These are phyloP conservation scores for Microtus pennsylvanicus DNA, from an alignment of 2,113 vertebrate genomes.

Conservation along the genomic window DNA sequence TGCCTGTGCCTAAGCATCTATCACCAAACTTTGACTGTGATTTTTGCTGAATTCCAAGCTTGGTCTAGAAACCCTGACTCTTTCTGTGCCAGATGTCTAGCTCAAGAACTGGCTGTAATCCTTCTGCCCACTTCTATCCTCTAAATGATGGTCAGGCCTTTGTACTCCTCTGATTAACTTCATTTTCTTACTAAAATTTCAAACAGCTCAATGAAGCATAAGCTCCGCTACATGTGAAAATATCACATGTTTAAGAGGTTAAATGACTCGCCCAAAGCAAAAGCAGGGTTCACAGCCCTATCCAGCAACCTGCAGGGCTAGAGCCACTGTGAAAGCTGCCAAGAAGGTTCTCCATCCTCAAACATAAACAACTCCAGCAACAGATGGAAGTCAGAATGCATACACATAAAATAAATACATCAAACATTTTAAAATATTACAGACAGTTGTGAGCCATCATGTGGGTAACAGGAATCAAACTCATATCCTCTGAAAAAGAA, in stretches of 20 bases:
- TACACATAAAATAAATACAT: neutral
- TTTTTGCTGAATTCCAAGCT: neutral
- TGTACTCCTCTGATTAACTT: neutral
- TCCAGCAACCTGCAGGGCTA: neutral
- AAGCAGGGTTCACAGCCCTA: neutral
- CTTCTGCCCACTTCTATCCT: neutral
- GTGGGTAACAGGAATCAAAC: neutral
- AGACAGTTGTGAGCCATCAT: neutral
- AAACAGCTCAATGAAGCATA: neutral
- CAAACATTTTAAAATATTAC: neutral
- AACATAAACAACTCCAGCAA: neutral
- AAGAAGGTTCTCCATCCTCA: neutral
- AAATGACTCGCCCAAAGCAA: neutral
- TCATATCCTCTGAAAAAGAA: neutral
- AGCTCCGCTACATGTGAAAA: neutral
- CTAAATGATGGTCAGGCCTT: neutral
- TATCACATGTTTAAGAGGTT: neutral
- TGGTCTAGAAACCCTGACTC: neutral
- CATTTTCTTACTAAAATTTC: neutral
- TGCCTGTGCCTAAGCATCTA: neutral
- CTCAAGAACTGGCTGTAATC: neutral
- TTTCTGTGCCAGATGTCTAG: neutral
- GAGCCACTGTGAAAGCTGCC: too few relatives aligned
- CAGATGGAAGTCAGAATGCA: neutral
- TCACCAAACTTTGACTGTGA: neutral